Percentiles rank a stretch among this genome's conserved stretches.
These are phyloP conservation scores for Phoenoteleia sp. DNA, from an alignment of 2,888 invertebrate species.

Conservation along the genomic window DNA sequence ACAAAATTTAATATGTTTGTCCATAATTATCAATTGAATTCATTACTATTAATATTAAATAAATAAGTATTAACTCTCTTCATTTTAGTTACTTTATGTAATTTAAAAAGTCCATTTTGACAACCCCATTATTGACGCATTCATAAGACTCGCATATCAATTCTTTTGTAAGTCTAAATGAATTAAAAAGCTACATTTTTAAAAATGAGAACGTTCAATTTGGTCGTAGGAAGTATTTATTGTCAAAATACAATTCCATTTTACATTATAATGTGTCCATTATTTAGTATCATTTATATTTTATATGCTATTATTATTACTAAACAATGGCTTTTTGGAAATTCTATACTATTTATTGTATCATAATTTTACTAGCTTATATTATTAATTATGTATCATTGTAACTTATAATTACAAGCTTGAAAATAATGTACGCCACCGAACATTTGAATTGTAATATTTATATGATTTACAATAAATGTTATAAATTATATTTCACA, in stretches of 20 bases:
- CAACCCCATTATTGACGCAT: background rate
- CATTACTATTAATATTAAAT: no score
- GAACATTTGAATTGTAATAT: constrained; percentile 3
- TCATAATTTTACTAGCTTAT: background rate
- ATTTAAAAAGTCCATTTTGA: no score
- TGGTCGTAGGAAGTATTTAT: constrained; percentile 25
- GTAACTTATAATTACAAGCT: background rate
- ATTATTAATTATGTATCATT: constrained; percentile 10
- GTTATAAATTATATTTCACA: constrained; percentile 21
- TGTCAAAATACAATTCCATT: no score
- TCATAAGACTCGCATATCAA: constrained; percentile 1
- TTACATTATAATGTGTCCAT: no score
- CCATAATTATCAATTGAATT: no score
- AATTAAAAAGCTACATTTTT: background rate
- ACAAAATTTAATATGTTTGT: no score
- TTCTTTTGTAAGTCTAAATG: constrained; percentile 12
- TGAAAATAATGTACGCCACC: constrained; percentile 5
- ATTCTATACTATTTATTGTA: no score
- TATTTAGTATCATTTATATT: no score
- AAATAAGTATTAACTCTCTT: no score
- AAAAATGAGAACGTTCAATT: constrained; percentile 25
- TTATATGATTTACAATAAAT: constrained; percentile 5
- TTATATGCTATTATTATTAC: background rate
- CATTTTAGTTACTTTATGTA: no score
- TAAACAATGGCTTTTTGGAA: background rate